Evolutionary conservation across 2,797 vertebrate genomes (phyloP), one percentile per base, ranked within the genome.

Genomic region (Amblyraja radiata): DNA sequence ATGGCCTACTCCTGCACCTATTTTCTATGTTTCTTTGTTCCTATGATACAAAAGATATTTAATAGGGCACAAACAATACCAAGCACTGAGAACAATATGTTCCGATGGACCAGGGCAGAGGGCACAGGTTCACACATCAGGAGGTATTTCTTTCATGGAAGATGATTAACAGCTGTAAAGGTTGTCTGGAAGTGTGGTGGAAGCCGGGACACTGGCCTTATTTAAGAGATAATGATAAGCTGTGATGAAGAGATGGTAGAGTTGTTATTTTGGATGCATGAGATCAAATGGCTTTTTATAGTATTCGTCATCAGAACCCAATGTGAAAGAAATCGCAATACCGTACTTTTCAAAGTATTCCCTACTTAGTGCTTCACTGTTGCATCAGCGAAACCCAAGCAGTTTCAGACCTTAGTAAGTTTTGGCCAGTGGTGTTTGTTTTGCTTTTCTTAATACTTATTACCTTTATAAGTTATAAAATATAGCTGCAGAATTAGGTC

Each of bases 141-240:
- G 84, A 18, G 84, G 2, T 36, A 36, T 88, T 63, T 68, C 61
- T 68, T 68, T 88, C 63, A 18, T 1, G 21, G 84, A 65, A 88
- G 63, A 63, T 68, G 84, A 88, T 88, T n/a, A 88, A 32, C 61
- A 88, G 61, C 84, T 88, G n/a, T n/a, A 88, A 68, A 88, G 3
- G n/a, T 88, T 63, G 14, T 88, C 84, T 68, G 16, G 16, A 36
- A 88, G 61, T 21, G n/a, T 68, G 1, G n/a, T 68, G 32, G n/a
- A 63, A n/a, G 83, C 58, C 58, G 63, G 16, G 14, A 23, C 63
- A 68, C 61, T 88, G 84, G 63, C 32, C 32, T 88, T 88, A 88
- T 36, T 88, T 68, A 65, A 65, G 84, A 39, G 63, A 88, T 68
- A 88, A 88, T 88, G n/a, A 88, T 18, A 7, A 32, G 61, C 61